These are phyloP conservation scores for Ophraella communa DNA, from an alignment of 2,888 invertebrate genomes.

Conservation along the genomic window DNA sequence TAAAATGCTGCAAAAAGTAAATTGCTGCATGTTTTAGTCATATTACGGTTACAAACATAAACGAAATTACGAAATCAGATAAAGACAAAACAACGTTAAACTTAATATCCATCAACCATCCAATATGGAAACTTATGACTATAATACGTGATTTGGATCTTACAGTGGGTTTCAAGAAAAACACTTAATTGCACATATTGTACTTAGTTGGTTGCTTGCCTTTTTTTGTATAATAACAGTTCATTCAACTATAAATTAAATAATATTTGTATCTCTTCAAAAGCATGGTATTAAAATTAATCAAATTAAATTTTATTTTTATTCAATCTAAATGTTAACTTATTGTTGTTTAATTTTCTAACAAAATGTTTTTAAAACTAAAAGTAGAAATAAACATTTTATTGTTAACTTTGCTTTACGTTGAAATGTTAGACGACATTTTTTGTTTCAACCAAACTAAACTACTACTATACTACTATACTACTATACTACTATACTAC, in stretches of 20 bases:
- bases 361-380: too few species aligned
- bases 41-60: slow-evolving; percentile 11
- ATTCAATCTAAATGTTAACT: too few species aligned
- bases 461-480: too few species aligned
- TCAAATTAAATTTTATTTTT: too few species aligned
- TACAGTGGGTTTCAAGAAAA: background rate
- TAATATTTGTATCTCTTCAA: too few species aligned
- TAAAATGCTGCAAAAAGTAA: slow-evolving; percentile 19
- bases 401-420: too few species aligned
- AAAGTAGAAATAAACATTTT: too few species aligned
- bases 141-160: background rate
- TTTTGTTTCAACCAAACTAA: too few species aligned
- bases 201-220: background rate
- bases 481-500: too few species aligned
- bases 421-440: too few species aligned
- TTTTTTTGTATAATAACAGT: background rate
- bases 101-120: slow-evolving; percentile 6
- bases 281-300: too few species aligned
- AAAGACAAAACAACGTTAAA: slow-evolving; percentile 14
- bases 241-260: background rate
- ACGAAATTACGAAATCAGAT: slow-evolving; percentile 12
- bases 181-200: background rate
- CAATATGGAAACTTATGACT: slow-evolving; percentile 11
- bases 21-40: slow-evolving; percentile 22
- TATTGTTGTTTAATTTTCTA: too few species aligned